Percentiles rank a stretch among this genome's conserved stretches.
phyloP scores from a whole-genome alignment of 2,797 vertebrate genomes.

The Xenopus petersii region DNA sequence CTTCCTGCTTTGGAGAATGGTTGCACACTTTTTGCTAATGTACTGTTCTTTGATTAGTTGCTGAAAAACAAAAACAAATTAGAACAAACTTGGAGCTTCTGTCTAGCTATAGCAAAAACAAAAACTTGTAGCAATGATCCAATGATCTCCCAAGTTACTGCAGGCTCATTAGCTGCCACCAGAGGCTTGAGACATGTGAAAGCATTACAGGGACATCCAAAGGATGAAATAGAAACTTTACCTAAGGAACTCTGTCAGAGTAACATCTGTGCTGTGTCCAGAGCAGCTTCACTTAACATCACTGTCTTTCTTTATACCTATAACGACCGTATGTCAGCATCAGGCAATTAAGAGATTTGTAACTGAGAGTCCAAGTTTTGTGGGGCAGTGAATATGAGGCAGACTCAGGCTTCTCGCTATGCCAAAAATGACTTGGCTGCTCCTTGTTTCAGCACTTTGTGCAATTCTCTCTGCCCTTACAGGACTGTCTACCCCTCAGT shows the following conservation, averaged over 20 bases:
- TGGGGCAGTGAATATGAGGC: conserved; percentile 44
- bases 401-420: conserved; percentile 28
- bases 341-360: conserved; percentile 57
- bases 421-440: conserved; percentile 46
- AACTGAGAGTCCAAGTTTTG: conserved; percentile 51
- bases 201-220: background rate
- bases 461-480: conserved; percentile 52
- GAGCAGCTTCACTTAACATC: conserved; percentile 40
- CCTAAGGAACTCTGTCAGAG: conserved; percentile 18
- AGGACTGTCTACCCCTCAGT: conserved; percentile 42
- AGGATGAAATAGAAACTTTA: background rate
- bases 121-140: background rate
- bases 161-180: background rate
- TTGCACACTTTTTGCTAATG: conserved; percentile 10
- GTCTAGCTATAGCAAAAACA: background rate
- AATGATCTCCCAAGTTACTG: background rate
- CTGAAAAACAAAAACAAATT: conserved; percentile 1
- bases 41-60: background rate
- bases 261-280: conserved; percentile 23
- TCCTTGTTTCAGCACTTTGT: conserved; percentile 49
- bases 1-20: conserved; percentile 7
- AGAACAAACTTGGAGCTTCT: background rate
- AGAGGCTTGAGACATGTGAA: background rate
- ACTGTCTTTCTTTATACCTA: conserved; percentile 30
- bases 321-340: conserved; percentile 34